Base-by-base conservation (phyloP, 2,113 vertebrate species). In the Colossoma macropomum region DNA sequence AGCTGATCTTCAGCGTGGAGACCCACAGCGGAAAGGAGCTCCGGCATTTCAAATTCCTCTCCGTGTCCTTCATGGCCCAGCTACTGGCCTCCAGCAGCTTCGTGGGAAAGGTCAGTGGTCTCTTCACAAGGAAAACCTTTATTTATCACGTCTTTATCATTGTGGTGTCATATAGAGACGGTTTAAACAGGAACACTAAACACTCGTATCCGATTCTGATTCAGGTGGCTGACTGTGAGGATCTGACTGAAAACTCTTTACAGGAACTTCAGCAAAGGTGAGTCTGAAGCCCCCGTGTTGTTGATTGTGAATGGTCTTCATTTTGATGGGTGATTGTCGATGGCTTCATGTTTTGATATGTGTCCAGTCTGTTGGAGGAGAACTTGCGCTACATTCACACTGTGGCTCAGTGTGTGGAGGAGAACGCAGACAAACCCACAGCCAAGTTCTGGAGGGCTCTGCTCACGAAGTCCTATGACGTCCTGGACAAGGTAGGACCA, bases 391-490 rank as follows among this genome's bases (percentile, higher is more conserved):
- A 97, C 86, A 96, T 99, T 75, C 96, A 96, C 60, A 87, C 89
- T 0, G 95, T 98, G 4, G 97, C 98, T 2, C 95, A 89, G 56
- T 96, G 96, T 0, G 89, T 97, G 78, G 97, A 99, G 92, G 92
- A 91, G 74, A 97, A 97, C 0, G 87, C 93, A 0, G 95, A 98
- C 87, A 95, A 95, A 80, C 92, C 95, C 41, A 98, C 96, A 0
- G 96, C 94, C 38, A 99, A 97, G 91, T 99, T 98, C 81, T 99
- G 98, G 98, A 95, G 97, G 56, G 97, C 95, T 16, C 94, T 99
- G 62, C 96, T 99, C 38, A 98, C 94, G 69, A 98, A 97, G 85
- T 89, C 93, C 17, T 99, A 99, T 0, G 97, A 99, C 54, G 84
- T 96, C 76, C 89, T 99, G 76, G 98, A 99, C 74, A 98, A 98